Conservation (phyloP, 2,888 invertebrate genomes). For the Protodeltote pygarga region DNA sequence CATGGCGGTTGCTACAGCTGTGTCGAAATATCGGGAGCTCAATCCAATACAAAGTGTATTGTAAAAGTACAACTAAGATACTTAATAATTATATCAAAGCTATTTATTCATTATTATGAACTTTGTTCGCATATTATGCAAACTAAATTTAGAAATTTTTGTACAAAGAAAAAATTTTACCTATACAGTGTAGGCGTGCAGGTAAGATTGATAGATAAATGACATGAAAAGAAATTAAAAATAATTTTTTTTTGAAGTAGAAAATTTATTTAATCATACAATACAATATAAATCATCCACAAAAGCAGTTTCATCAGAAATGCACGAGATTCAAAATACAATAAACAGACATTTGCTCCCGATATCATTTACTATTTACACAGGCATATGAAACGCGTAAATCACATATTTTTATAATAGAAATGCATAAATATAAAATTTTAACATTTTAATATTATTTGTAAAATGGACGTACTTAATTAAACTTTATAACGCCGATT, state of each 20-base stretch:
- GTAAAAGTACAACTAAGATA: no score
- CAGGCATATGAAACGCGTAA: constrained; percentile 62
- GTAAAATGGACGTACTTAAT: constrained; percentile 82
- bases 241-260: constrained; percentile 54
- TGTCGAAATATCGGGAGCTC: no score
- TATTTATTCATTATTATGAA: no score
- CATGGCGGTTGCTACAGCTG: no score
- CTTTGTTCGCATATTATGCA: no score
- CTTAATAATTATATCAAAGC: no score
- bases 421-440: constrained; percentile 72
- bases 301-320: constrained; percentile 79
- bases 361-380: constrained; percentile 71
- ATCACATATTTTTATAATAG: constrained; percentile 65
- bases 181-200: no score
- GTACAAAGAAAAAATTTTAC: no score
- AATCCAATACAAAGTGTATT: no score
- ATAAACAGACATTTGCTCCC: constrained; percentile 74
- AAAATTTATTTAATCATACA: constrained; percentile 75
- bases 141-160: no score
- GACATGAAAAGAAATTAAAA: constrained; percentile 1
- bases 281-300: constrained; percentile 78
- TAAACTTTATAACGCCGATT: constrained; percentile 66
- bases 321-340: constrained; percentile 82
- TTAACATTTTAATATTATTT: constrained; percentile 62
- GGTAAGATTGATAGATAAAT: background rate